These are phyloP conservation scores for Nothoprocta perdicaria DNA, from an alignment of 2,113 vertebrate genomes.

Conservation along the genomic window DNA sequence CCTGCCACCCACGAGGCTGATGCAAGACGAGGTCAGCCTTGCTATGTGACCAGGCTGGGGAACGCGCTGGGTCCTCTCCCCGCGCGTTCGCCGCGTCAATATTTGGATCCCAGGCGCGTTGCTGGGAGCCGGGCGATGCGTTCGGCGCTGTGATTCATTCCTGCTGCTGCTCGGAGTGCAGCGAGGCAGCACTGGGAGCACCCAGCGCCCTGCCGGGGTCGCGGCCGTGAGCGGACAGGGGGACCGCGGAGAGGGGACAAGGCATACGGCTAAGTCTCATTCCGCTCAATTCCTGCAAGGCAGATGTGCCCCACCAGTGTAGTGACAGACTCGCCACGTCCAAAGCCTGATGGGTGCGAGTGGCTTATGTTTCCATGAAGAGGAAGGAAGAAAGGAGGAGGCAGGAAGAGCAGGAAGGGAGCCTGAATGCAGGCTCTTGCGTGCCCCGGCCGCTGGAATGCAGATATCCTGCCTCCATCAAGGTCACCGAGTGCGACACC, in stretches of 20 bases:
- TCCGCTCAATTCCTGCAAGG: neutral
- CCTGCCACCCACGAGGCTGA: neutral
- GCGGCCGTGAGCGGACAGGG: neutral
- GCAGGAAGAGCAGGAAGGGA: neutral
- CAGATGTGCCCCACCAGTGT: neutral
- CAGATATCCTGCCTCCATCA: neutral
- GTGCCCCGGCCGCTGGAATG: neutral
- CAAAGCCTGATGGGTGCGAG: neutral
- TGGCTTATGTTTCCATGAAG: neutral
- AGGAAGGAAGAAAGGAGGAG: neutral
- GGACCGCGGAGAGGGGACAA: neutral
- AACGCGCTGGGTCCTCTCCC: conserved; percentile 34
- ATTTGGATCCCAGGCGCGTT: conserved; percentile 45
- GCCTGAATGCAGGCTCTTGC: neutral
- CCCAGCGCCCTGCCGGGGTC: conserved; percentile 65
- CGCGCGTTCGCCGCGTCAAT: conserved; percentile 48
- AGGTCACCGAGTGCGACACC: neutral
- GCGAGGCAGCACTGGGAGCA: conserved; percentile 57
- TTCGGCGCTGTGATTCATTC: conserved; percentile 66
- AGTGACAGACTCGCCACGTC: neutral
- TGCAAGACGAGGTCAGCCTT: neutral
- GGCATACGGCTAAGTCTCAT: conserved; percentile 32
- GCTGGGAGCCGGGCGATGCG: conserved; percentile 59
- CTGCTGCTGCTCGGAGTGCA: conserved; percentile 40
- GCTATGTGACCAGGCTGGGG: conserved; percentile 6